Conservation (phyloP, 2,113 vertebrate genomes). For the Hiodon alosoides region DNA sequence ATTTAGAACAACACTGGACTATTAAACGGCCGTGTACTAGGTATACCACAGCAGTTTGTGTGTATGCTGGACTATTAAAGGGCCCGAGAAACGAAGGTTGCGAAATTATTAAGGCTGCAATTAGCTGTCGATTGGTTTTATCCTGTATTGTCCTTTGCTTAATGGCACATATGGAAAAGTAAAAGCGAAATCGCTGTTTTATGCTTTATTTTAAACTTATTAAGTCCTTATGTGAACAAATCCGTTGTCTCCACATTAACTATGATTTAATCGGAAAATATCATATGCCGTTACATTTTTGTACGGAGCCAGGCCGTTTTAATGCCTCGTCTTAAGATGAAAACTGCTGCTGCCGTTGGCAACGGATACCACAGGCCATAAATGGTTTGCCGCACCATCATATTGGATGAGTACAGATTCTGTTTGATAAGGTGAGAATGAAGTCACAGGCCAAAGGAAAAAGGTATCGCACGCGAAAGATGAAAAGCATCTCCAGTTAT, state of each 20-base stretch:
- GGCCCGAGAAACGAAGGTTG: no score
- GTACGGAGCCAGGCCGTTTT: not conserved
- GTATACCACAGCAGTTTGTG: no score
- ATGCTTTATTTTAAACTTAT: no score
- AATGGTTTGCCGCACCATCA: not conserved
- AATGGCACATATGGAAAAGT: no score
- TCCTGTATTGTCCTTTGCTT: no score
- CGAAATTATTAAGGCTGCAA: no score
- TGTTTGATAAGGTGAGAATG: constrained; percentile 1
- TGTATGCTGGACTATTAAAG: no score
- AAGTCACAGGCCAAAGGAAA: not conserved
- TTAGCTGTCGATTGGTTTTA: no score
- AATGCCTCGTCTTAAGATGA: not conserved
- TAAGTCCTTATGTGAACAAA: no score
- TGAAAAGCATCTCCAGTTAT: not conserved
- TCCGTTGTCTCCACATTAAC: not conserved
- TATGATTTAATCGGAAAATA: constrained; percentile 14
- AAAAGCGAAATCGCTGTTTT: no score
- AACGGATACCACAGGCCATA: not conserved
- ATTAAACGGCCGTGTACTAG: no score
- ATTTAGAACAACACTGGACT: no score
- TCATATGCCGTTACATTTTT: not conserved
- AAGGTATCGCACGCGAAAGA: not conserved
- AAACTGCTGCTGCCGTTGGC: not conserved
- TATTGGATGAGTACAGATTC: not conserved